These are phyloP conservation scores for Typhlichthys subterraneus DNA, from an alignment of 2,797 vertebrate genomes.

Conservation along the genomic window DNA sequence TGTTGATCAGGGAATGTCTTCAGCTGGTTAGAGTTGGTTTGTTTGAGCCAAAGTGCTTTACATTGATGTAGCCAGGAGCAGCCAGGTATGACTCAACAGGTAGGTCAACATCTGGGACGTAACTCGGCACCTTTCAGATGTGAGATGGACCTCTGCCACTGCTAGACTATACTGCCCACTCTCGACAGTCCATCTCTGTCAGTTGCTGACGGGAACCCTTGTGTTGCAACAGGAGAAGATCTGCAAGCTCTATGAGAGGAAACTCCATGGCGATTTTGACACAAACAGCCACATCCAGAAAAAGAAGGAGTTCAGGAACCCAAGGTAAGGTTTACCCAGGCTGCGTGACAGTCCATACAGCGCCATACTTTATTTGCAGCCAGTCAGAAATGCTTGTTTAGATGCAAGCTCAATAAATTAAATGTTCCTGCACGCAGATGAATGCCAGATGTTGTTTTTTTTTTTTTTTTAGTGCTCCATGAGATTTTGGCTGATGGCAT, in stretches of 20 bases:
- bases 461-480: neutral
- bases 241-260: conserved; percentile 92
- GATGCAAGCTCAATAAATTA: neutral
- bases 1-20: no score
- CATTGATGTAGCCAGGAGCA: neutral
- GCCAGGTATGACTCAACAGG: no score
- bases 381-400: neutral
- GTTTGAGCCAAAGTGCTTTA: neutral
- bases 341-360: neutral
- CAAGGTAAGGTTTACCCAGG: conserved; percentile 79
- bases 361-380: neutral
- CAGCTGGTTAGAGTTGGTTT: conserved; percentile 11
- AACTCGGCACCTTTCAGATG: neutral
- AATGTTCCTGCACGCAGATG: neutral
- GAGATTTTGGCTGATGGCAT: no score
- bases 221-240: conserved; percentile 89
- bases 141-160: no score
- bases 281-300: conserved; percentile 96
- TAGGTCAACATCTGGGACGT: no score
- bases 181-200: no score
- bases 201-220: conserved; percentile 11
- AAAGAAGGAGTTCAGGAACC: conserved; percentile 97
- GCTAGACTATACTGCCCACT: no score
- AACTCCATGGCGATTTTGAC: conserved; percentile 92
- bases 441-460: neutral